Base-by-base conservation (phyloP, 2,888 invertebrate species). In the Flexamia atlantica region DNA sequence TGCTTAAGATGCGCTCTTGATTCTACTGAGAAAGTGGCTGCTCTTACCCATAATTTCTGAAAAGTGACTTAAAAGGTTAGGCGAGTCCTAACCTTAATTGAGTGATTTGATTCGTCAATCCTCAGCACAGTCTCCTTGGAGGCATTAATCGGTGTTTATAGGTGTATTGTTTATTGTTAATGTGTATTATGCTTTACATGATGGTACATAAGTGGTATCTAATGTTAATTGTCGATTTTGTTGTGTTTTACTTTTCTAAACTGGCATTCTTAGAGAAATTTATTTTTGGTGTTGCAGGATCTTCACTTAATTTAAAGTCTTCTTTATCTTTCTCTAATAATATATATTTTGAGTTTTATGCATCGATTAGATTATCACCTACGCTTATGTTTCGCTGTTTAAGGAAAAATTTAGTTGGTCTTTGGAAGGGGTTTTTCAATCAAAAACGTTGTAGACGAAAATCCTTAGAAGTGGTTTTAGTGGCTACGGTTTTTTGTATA, bases 351-450 rank as follows among this genome's bases (percentile, higher is more conserved):
- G 36, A 46, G 23, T 76, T 23, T 50, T 30, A 28, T 76, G 14
- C 40, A 23, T 40, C 36, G 25, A n/a, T 72, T 28, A 82, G 74
- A 80, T 76, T 80, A 76, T 74, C 68, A 64, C 60, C 84, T 76
- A 68, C 40, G 50, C 74, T 83, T 82, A 82, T 86, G 83, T 87
- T 87, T 85, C 87, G 93, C 92, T 92, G 91, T 92, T 91, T 92
- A 90, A 92, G 92, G 91, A 94, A 93, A 92, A 93, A 94, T 93
- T 93, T 94, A 92, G 93, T 95, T 93, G 95, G 95, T 91, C 93
- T 93, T 92, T 95, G 95, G 95, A 95, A 93, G 92, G 95, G 95
- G 92, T 95, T 93, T 93, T 95, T 94, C 92, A 95, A 94, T 93
- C 93, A 93, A 92, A 95, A 94, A 92, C 93, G 93, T 91, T 93